Evolutionary conservation across 2,888 invertebrate genomes (phyloP), one percentile per base, ranked within the genome.

Genomic region (Mechanitis messenoides): DNA sequence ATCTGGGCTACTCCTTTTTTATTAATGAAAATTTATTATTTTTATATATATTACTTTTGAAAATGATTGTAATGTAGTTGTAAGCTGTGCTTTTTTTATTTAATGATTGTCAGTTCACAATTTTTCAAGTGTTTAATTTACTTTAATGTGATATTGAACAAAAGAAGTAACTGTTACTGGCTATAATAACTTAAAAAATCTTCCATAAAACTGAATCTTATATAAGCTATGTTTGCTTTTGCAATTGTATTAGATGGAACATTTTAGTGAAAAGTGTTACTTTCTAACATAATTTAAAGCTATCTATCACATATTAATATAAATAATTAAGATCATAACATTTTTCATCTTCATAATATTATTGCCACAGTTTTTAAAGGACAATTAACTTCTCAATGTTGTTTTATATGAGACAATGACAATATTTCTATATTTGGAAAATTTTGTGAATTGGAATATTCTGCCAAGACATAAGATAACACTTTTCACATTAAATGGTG

Each of bases 401-500:
- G 11, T 42, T 42, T 42, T 42, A 7, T 9, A 31, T 31, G 5
- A 50, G 31, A 50, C 9, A 50, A 50, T 9, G 20, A 50, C 28
- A 50, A 31, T 50, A 11, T 50, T 50, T 28, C 50, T 50, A 4
- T 31, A n/a, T 31, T 50, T 42, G 42, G 50, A 50, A 50, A 31
- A 31, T n/a, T 50, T 31, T 50, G 28, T 50, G 50, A 31, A 6
- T 50, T 50, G 3, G n/a, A 56, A 28, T 45, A 46, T 58, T 53
- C 38, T 31, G 5, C 50, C 47, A 53, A 53, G 42, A 31, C 20
- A 42, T 28, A 28, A 55, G 55, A 56, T 60, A 60, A 50, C 60
- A 60, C 60, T 60, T 60, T 60, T 60, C 60, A 60, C 50, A 53
- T 54, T 11, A 20, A n/a, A 53, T 6, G 33, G 11, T 42, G n/a